Base-by-base conservation (phyloP, 1,140 invertebrate species). In the Papilio machaon region DNA sequence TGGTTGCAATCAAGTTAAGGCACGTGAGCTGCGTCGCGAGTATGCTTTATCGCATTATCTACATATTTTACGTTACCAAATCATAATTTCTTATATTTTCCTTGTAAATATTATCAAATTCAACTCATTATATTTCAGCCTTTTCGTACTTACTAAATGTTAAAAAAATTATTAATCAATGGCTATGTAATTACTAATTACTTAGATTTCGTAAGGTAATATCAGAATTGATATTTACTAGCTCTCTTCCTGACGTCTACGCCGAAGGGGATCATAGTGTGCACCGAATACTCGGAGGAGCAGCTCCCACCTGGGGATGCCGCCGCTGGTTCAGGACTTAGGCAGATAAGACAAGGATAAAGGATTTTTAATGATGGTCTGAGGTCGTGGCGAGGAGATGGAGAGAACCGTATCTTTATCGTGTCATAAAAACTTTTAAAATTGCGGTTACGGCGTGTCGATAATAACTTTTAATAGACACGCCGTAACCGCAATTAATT, bases 201-300 rank as follows among this genome's bases (percentile, higher is more conserved):
- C 23, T 30, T 73, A 73, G 6, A 43, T 38, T 73, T 46, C 15
- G 7, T 38, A 8, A 7, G 3, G 9, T 9, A n/a, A 74, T 30
- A 30, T 49, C 73, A 77, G 80, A 85, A 67, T 86, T 52, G 78
- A 90, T 90, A 94, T 80, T 90, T 94, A 94, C 92, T 93, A 90
- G 89, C 85, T 87, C 91, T 85, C 73, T 90, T 87, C 58, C 92
- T 81, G 13, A 94, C 86, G 80, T 94, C 92, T n/a, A 92, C 88
- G 13, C 92, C 92, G 82, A 92, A 94, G 1, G 92, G 93, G 19
- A 94, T 94, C 92, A 93, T 93, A 30, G 91, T 92, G 80, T 94
- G 91, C n/a, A 94, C 90, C 1, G 93, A 94, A 82, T 94, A 94
- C 75, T 93, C 93, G 3, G 93, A 93, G 1, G 92, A 92, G 75